A percentile compares a stretch with the other conserved stretches of the same genome.
Evolutionary conservation across 2,113 vertebrate genomes (phyloP).

Genomic region (Tragelaphus imberbis): DNA sequence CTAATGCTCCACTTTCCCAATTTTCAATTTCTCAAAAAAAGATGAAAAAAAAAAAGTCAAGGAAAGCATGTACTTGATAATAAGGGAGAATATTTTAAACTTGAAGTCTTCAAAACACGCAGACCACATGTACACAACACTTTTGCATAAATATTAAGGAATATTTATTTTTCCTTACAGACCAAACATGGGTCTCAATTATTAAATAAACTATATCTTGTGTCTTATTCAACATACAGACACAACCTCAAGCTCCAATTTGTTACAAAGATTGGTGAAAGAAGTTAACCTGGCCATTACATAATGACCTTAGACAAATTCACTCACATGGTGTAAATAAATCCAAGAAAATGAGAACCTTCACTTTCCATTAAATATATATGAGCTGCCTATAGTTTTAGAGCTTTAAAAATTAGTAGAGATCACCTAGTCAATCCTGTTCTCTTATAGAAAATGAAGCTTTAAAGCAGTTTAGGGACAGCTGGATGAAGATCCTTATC

Average conservation of each 20-base stretch:
- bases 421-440: neutral
- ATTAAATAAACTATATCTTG: neutral
- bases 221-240: neutral
- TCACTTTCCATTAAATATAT: neutral
- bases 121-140: neutral
- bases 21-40: neutral
- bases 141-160: slow-evolving; percentile 1
- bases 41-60: neutral
- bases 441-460: neutral
- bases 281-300: neutral
- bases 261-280: neutral
- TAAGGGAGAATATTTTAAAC: neutral
- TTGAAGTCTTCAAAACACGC: neutral
- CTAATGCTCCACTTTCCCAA: neutral
- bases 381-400: neutral
- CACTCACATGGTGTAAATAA: neutral
- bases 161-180: neutral
- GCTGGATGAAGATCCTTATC: neutral
- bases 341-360: neutral
- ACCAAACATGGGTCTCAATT: neutral
- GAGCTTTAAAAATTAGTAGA: neutral
- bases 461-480: neutral
- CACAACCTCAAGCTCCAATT: neutral
- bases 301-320: neutral
- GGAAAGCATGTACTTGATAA: neutral